Conservation (phyloP, 2,888 invertebrate species). For the Criorhina ranunculi region DNA sequence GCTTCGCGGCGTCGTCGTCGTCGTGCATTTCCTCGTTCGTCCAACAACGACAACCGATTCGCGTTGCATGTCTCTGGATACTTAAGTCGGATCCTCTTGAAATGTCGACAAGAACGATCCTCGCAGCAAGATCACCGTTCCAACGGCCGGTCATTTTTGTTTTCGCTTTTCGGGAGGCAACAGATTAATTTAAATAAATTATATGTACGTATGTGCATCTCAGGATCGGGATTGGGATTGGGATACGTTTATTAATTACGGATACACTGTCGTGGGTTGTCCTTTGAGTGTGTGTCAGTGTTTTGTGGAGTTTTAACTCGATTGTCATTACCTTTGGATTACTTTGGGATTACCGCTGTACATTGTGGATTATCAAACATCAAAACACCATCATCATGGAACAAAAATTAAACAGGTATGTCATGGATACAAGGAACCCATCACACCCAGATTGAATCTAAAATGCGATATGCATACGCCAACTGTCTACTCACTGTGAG, state of each 20-base stretch:
- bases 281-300: slow-evolving; percentile 14
- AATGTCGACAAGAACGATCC: slow-evolving; percentile 70
- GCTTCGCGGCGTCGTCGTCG: too few relatives aligned
- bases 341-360: slow-evolving; percentile 63
- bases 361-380: slow-evolving; percentile 63
- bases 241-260: slow-evolving; percentile 71
- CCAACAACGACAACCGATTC: slow-evolving; percentile 43
- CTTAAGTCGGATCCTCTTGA: slow-evolving; percentile 69
- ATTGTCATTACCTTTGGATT: slow-evolving; percentile 64
- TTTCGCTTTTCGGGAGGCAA: slow-evolving; percentile 40
- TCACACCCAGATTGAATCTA: slow-evolving; percentile 60
- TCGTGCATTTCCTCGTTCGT: slow-evolving; percentile 71
- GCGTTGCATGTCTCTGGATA: slow-evolving; percentile 74
- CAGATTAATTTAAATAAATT: slow-evolving; percentile 75
- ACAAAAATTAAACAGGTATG: slow-evolving; percentile 71
- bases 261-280: slow-evolving; percentile 50
- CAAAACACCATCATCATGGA: slow-evolving; percentile 59
- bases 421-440: slow-evolving; percentile 44
- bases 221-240: too few relatives aligned
- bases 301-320: slow-evolving; percentile 6
- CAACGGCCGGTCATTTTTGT: slow-evolving; percentile 30
- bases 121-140: slow-evolving; percentile 43
- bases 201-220: slow-evolving; percentile 59
- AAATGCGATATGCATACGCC: slow-evolving; percentile 61
- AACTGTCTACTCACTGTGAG: slow-evolving; percentile 32